These are phyloP conservation scores for Sternarchorhynchus goeldii DNA, from an alignment of 2,797 vertebrate species.

Conservation along the genomic window DNA sequence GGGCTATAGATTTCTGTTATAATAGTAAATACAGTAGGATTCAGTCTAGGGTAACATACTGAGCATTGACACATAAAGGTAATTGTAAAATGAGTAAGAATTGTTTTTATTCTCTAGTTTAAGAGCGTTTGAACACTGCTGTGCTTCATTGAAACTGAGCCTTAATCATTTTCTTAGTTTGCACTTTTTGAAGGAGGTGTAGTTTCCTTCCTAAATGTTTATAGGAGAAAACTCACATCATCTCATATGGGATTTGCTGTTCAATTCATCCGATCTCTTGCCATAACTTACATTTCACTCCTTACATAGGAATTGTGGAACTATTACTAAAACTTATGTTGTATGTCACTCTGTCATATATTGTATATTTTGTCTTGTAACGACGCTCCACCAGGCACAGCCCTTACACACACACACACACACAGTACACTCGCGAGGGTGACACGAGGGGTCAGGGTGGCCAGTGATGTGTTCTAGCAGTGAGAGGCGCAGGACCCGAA, in stretches of 20 bases:
- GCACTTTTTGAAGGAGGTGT: too few relatives aligned
- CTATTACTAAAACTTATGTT: conserved; percentile 20
- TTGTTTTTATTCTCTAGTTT: too few relatives aligned
- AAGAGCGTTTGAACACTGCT: too few relatives aligned
- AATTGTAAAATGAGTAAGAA: too few relatives aligned
- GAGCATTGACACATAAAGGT: too few relatives aligned
- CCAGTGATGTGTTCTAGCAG: conserved; percentile 50
- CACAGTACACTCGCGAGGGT: conserved; percentile 34
- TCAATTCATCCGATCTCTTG: conserved; percentile 7
- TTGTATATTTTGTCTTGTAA: conserved; percentile 33
- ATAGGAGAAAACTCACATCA: neutral
- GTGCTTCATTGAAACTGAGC: too few relatives aligned
- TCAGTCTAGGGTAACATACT: too few relatives aligned
- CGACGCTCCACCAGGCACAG: conserved; percentile 9
- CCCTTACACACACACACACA: neutral
- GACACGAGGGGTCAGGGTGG: conserved; percentile 53
- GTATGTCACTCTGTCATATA: neutral
- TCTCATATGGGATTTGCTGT: neutral
- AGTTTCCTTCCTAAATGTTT: neutral
- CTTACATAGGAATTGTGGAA: conserved; percentile 23
- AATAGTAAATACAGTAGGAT: too few relatives aligned
- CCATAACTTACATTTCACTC: conserved; percentile 17
- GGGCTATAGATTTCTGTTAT: too few relatives aligned
- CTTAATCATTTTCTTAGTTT: too few relatives aligned
- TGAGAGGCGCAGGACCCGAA: conserved; percentile 40